Conservation (phyloP, 2,888 invertebrate species). For the Cheilosia vernalis region DNA sequence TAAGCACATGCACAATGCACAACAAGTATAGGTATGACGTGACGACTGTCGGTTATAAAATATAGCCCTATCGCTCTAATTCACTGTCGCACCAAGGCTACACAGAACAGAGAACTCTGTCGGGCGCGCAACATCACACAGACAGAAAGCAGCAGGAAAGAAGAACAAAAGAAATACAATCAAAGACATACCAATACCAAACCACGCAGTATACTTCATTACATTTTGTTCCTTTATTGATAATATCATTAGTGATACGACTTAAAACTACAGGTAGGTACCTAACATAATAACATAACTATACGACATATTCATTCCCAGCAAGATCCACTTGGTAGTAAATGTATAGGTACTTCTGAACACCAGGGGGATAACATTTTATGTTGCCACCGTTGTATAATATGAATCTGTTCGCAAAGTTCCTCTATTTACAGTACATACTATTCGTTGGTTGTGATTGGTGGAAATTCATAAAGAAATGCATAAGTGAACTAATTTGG, state of each 20-base stretch:
- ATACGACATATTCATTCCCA: conserved; percentile 12
- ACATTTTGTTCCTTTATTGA: neutral
- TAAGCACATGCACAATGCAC: too few relatives aligned
- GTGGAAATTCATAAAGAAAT: too few relatives aligned
- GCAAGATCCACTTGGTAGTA: too few relatives aligned
- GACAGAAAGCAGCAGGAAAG: conserved; percentile 10
- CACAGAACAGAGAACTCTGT: conserved; percentile 16
- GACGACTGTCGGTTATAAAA: neutral
- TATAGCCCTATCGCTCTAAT: neutral
- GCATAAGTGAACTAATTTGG: too few relatives aligned
- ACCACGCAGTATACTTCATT: neutral
- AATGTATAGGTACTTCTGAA: too few relatives aligned
- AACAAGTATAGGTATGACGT: neutral
- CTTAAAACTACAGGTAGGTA: neutral
- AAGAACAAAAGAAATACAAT: neutral
- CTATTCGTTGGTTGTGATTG: too few relatives aligned
- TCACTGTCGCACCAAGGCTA: conserved; percentile 15
- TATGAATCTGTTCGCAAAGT: too few relatives aligned
- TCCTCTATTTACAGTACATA: too few relatives aligned
- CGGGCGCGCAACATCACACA: conserved; percentile 5
- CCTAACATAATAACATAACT: neutral
- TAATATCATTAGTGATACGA: neutral
- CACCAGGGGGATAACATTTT: too few relatives aligned
- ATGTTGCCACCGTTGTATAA: too few relatives aligned
- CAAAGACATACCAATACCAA: neutral